These are phyloP conservation scores for Thereva unica DNA, from an alignment of 2,888 invertebrate species.

Conservation along the genomic window DNA sequence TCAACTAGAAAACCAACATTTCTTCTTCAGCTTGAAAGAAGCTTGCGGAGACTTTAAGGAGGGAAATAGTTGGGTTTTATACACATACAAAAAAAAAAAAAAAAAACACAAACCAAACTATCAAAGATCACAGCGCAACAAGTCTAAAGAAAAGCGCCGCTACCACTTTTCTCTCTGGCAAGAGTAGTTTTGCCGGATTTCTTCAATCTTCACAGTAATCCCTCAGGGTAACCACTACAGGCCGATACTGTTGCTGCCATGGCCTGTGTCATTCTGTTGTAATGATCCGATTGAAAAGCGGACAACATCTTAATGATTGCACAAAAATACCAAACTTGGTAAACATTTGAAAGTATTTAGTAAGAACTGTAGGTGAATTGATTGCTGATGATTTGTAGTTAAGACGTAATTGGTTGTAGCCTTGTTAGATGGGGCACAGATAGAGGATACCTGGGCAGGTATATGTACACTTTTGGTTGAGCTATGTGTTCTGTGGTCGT, in stretches of 20 bases:
- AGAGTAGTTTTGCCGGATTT: no score
- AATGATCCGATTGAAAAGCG: conserved; percentile 33
- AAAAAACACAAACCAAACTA: no score
- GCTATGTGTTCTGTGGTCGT: conserved; percentile 1
- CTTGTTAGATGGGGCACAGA: conserved; percentile 12
- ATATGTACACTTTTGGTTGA: neutral
- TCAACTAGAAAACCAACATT: no score
- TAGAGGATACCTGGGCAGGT: neutral
- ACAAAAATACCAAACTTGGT: conserved; percentile 42
- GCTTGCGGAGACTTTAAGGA: no score
- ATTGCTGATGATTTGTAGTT: conserved; percentile 43
- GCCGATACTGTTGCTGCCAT: neutral
- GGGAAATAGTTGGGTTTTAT: no score
- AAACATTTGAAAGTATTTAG: conserved; percentile 43
- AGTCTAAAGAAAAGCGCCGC: no score
- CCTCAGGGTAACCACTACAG: no score
- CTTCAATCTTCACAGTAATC: no score
- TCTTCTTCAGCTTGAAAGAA: no score
- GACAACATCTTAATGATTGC: conserved; percentile 43
- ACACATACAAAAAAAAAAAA: no score
- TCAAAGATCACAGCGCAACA: no score
- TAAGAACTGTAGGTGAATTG: conserved; percentile 35
- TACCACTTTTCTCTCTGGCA: no score
- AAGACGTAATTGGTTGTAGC: conserved; percentile 41
- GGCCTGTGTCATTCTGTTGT: conserved; percentile 17